These are phyloP conservation scores for Rhombomys opimus DNA, from an alignment of 2,113 vertebrate species.

Conservation along the genomic window DNA sequence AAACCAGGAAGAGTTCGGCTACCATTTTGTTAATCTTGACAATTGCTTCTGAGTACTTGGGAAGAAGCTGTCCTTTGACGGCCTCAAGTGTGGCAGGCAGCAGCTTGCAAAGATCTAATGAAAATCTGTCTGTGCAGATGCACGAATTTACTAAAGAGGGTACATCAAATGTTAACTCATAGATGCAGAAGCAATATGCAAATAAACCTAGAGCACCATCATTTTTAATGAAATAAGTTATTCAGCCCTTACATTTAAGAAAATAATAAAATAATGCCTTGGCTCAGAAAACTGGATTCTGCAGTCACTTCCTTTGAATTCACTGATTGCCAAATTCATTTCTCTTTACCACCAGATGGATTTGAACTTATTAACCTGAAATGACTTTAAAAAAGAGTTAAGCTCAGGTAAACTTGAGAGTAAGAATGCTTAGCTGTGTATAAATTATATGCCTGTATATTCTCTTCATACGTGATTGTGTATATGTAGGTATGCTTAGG, in stretches of 20 bases:
- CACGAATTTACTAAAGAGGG: slow-evolving; percentile 82
- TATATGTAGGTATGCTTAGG: slow-evolving; percentile 25
- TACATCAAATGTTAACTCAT: slow-evolving; percentile 83
- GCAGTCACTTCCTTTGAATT: slow-evolving; percentile 72
- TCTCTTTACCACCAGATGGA: slow-evolving; percentile 73
- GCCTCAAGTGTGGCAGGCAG: slow-evolving; percentile 69
- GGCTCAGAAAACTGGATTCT: slow-evolving; percentile 68
- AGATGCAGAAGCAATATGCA: slow-evolving; percentile 83
- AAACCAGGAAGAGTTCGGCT: slow-evolving; percentile 21
- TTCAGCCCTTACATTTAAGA: slow-evolving; percentile 79
- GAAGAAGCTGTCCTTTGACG: slow-evolving; percentile 62
- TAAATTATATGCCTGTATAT: slow-evolving; percentile 19
- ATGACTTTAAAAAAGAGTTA: slow-evolving; percentile 39
- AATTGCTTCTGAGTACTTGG: slow-evolving; percentile 71
- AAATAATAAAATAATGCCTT: slow-evolving; percentile 82
- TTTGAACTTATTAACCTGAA: slow-evolving; percentile 81
- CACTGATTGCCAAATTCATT: slow-evolving; percentile 78
- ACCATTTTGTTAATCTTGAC: slow-evolving; percentile 70
- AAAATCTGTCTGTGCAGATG: slow-evolving; percentile 81
- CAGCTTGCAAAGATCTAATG: slow-evolving; percentile 74
- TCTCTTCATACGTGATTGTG: slow-evolving; percentile 15
- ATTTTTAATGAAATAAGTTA: slow-evolving; percentile 85
- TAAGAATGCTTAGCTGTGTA: slow-evolving; percentile 15
- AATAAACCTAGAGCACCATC: slow-evolving; percentile 80
- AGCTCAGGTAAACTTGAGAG: slow-evolving; percentile 62